phyloP scores from a whole-genome alignment of 37 sponge, comb jelly and placozoan species.

The Halichondria panicea region DNA sequence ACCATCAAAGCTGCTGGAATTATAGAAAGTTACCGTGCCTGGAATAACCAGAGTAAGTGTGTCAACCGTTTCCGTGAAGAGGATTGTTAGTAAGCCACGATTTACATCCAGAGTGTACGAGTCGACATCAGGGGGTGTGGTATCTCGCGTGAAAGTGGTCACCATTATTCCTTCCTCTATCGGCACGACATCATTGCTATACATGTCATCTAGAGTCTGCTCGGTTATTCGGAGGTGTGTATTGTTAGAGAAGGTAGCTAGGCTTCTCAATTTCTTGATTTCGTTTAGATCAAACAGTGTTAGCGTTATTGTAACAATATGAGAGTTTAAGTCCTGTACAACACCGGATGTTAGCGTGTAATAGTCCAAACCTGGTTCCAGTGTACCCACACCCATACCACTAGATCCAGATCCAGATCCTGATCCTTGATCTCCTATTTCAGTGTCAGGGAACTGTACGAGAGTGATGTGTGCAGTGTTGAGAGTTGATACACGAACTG shows the following conservation, averaged over 20 bases:
- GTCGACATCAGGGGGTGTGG: slow-evolving; percentile 76
- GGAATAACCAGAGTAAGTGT: slow-evolving; percentile 48
- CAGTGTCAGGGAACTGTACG: slow-evolving; percentile 23
- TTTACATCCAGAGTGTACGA: slow-evolving; percentile 68
- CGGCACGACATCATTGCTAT: slow-evolving; percentile 56
- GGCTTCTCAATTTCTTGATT: slow-evolving; percentile 72
- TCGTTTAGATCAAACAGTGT: slow-evolving; percentile 80
- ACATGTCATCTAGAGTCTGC: slow-evolving; percentile 68
- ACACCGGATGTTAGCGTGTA: slow-evolving; percentile 77
- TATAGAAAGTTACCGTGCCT: slow-evolving; percentile 63
- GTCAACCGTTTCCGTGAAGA: slow-evolving; percentile 87
- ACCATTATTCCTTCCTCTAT: slow-evolving; percentile 50
- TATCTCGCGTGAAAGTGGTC: slow-evolving; percentile 55
- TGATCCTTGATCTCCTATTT: neutral
- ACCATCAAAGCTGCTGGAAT: slow-evolving; percentile 53
- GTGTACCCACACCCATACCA: neutral
- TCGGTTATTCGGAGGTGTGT: slow-evolving; percentile 58
- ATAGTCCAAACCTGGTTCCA: slow-evolving; percentile 1
- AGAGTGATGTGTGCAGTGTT: slow-evolving; percentile 51
- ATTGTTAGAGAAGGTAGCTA: slow-evolving; percentile 64
- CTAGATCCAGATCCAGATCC: slow-evolving; percentile 14
- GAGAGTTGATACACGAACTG: slow-evolving; percentile 73
- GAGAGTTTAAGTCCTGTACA: slow-evolving; percentile 58
- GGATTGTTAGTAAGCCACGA: slow-evolving; percentile 35
- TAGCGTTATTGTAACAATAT: slow-evolving; percentile 59